A percentile compares a stretch with the other conserved stretches of the same genome.
Evolutionary conservation across 2,888 invertebrate species (phyloP).

Genomic region (Rhaphigaster nebulosa): DNA sequence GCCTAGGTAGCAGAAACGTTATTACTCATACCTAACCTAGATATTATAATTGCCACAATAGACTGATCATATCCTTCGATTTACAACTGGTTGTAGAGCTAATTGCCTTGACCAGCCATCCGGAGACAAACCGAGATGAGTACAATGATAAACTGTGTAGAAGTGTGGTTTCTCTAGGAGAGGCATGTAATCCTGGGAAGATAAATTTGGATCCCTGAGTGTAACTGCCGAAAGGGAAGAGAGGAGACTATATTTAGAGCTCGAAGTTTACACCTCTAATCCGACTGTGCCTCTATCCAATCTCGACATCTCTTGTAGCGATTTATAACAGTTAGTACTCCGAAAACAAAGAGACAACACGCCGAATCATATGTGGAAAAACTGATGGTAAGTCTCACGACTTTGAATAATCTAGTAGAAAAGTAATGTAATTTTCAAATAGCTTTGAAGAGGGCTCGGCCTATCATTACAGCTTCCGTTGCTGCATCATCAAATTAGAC

Average conservation of each 20-base stretch:
- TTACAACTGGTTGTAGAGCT: neutral
- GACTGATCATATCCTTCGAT: neutral
- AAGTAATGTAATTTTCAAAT: neutral
- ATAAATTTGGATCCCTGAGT: constrained; percentile 29
- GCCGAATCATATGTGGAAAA: neutral
- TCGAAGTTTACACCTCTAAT: constrained; percentile 16
- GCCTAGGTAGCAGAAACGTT: too few species aligned
- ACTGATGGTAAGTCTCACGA: neutral
- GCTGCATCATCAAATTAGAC: neutral
- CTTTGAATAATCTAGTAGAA: neutral
- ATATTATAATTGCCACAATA: neutral
- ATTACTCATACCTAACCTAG: neutral
- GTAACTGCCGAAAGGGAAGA: constrained; percentile 31
- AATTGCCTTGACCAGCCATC: neutral
- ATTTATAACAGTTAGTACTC: neutral
- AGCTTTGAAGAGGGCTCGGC: neutral
- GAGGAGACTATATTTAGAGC: neutral
- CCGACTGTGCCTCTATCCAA: neutral
- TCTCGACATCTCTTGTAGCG: neutral
- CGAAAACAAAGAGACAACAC: neutral
- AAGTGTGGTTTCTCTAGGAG: neutral
- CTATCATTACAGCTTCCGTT: neutral
- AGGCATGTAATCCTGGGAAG: neutral
- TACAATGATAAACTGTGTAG: neutral
- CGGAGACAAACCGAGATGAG: neutral